phyloP scores from a whole-genome alignment of 2,797 vertebrate genomes.

The Coendou prehensilis region DNA sequence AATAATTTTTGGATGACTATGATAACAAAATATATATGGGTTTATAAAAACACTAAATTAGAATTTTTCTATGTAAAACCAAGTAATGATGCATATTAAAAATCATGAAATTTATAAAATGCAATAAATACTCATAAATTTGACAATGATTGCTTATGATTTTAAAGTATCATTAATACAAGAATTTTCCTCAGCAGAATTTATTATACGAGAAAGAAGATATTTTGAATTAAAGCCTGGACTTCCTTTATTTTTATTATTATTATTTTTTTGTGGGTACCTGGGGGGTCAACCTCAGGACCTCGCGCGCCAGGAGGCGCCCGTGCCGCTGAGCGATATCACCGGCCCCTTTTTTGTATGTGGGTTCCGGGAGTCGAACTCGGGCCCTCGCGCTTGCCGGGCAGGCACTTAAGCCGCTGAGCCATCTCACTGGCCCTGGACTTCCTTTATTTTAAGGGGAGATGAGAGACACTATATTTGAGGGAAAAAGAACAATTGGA shows the following conservation, averaged over 20 bases:
- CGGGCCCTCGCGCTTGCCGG: too few relatives aligned
- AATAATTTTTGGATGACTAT: neutral
- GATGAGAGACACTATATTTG: constrained; percentile 18
- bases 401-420: too few relatives aligned
- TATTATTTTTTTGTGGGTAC: too few relatives aligned
- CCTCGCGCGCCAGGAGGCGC: too few relatives aligned
- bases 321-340: too few relatives aligned
- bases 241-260: neutral
- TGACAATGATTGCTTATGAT: constrained; percentile 27
- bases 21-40: neutral
- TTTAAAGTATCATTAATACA: neutral
- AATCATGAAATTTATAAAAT: constrained; percentile 14
- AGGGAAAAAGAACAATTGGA: neutral
- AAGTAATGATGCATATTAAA: neutral
- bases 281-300: too few relatives aligned
- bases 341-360: too few relatives aligned
- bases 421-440: neutral
- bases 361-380: too few relatives aligned
- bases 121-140: neutral
- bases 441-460: neutral
- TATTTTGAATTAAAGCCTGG: constrained; percentile 3
- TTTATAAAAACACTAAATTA: neutral
- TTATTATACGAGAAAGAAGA: constrained; percentile 53
- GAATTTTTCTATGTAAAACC: neutral
- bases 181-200: constrained; percentile 7